These are phyloP conservation scores for Cervus canadensis DNA, from an alignment of 2,113 vertebrate genomes.

Conservation along the genomic window DNA sequence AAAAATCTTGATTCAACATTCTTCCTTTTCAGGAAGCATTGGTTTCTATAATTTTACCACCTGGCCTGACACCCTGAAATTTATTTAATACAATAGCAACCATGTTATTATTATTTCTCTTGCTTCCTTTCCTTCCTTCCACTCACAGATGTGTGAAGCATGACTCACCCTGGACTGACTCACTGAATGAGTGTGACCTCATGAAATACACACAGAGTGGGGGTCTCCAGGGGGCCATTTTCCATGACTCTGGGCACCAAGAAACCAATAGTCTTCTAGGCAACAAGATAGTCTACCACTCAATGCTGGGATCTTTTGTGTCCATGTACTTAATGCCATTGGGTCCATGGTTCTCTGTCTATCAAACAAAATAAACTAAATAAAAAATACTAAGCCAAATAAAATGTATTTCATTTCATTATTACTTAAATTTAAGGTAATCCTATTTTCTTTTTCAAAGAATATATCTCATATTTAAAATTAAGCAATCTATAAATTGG, in stretches of 20 bases:
- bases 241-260: background rate
- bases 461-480: background rate
- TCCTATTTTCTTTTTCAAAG: background rate
- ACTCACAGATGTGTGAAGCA: background rate
- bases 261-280: background rate
- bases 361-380: background rate
- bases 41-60: background rate
- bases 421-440: background rate
- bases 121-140: slow-evolving; percentile 43
- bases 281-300: background rate
- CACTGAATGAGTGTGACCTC: background rate
- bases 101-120: slow-evolving; percentile 10
- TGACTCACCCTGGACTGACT: background rate
- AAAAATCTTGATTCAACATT: background rate
- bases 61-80: background rate
- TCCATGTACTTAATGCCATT: background rate
- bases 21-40: background rate
- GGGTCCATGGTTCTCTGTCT: background rate
- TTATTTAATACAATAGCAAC: background rate
- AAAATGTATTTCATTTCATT: background rate
- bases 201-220: background rate
- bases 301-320: background rate
- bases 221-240: background rate
- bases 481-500: background rate
- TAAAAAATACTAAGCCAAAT: background rate